phyloP scores from a whole-genome alignment of 2,113 vertebrate genomes.

The Archocentrus centrarchus region DNA sequence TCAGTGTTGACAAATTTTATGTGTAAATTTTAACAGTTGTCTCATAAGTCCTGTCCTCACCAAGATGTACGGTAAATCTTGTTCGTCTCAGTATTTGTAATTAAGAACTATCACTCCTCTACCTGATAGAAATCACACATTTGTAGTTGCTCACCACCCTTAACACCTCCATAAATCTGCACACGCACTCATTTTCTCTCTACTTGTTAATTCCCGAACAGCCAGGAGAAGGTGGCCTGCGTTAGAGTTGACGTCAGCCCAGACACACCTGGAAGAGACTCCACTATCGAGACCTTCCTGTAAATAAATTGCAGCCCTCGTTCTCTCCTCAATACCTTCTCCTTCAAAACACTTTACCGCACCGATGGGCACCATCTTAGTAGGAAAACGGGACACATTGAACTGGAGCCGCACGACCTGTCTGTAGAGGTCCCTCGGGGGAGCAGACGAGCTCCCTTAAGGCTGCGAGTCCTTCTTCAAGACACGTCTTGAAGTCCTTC shows the following conservation, averaged over 20 bases:
- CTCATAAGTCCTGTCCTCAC: background rate
- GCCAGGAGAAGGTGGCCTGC: slow-evolving; percentile 89
- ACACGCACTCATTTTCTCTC: background rate
- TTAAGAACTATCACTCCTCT: slow-evolving; percentile 10
- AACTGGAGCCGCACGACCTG: slow-evolving; percentile 36
- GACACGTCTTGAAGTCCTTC: background rate
- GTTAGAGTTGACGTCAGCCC: slow-evolving; percentile 89
- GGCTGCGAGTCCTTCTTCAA: slow-evolving; percentile 14
- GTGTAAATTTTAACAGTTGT: slow-evolving; percentile 8
- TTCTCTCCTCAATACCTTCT: background rate
- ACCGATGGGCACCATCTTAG: slow-evolving; percentile 12
- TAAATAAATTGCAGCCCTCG: slow-evolving; percentile 77
- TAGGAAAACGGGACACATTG: background rate
- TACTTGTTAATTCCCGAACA: slow-evolving; percentile 67
- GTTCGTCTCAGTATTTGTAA: background rate
- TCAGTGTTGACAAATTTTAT: background rate
- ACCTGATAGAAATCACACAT: slow-evolving; percentile 4
- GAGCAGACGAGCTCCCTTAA: slow-evolving; percentile 18
- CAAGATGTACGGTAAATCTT: background rate
- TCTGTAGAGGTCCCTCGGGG: slow-evolving; percentile 18
- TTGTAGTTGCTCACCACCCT: background rate
- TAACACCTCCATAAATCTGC: background rate
- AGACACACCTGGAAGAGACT: slow-evolving; percentile 80
- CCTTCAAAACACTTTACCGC: slow-evolving; percentile 22
- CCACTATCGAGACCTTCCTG: slow-evolving; percentile 90